Base-by-base conservation (phyloP, 2,797 vertebrate genomes). In the Eulemur coronatus region DNA sequence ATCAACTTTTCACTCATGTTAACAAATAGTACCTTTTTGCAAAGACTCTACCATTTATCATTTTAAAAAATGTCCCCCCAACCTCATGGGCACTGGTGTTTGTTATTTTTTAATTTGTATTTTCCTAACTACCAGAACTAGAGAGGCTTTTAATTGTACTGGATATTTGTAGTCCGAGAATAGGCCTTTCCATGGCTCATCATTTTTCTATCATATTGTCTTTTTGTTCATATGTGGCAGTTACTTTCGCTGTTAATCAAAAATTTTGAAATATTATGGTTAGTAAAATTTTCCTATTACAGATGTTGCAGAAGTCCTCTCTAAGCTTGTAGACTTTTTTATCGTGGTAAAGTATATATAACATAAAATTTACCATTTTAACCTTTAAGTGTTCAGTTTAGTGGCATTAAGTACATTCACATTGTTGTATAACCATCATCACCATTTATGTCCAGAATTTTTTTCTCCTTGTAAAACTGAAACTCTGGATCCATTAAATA, bases 231-330 rank as follows among this genome's bases (percentile, higher is more conserved):
- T 24, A 81, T 81, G 10, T 52, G 73, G 81, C 24, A 88, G 26
- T 96, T 95, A 81, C 87, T 92, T 81, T 50, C 10, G 52, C 43
- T 80, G 14, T 81, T 92, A 63, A 85, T 95, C 3, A 65, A 57
- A 70, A 70, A 88, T 80, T 90, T 80, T 95, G 61, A 50, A 80
- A 81, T 22, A 84, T 92, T 90, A 63, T 30, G 18, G 5, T 43
- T 67, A 38, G 22, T 48, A 81, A 89, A 20, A 79, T 78, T 81
- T 96, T 96, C 63, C 17, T 78, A 3, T 84, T 92, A 52, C 26
- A 96, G 63, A 46, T 69, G 15, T 70, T 65, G 12, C 1, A 70
- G 46, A 82, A 80, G 69, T 72, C 43, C 30, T 92, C 14, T 84
- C 15, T 11, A 52, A 46, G 8, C n/a, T 92, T 91, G 28, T 59